These are phyloP conservation scores for Melanostigma gelatinosum DNA, from an alignment of 2,113 vertebrate genomes.

Conservation along the genomic window DNA sequence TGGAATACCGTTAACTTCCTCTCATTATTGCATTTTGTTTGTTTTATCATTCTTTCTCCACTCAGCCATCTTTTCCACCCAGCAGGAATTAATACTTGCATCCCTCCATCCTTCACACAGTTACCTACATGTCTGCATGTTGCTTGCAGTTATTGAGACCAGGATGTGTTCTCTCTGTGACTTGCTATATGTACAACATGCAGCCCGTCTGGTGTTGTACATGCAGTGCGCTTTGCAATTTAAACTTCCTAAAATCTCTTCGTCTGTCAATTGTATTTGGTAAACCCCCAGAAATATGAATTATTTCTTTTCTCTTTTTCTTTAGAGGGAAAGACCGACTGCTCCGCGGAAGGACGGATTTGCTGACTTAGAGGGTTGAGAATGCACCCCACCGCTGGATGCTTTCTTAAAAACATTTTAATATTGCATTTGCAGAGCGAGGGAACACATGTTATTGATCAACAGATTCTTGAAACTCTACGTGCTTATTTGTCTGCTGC, in stretches of 20 bases:
- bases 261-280: not conserved
- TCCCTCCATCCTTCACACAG: constrained; percentile 29
- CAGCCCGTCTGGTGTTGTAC: not conserved
- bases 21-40: constrained; percentile 39
- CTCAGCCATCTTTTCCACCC: constrained; percentile 28
- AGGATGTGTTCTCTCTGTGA: constrained; percentile 16
- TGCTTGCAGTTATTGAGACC: constrained; percentile 62
- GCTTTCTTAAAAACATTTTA: constrained; percentile 42
- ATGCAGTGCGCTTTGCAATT: constrained; percentile 7
- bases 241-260: not conserved
- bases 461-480: constrained; percentile 29
- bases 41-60: constrained; percentile 25
- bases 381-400: constrained; percentile 35
- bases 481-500: constrained; percentile 30
- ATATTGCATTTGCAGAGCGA: constrained; percentile 55
- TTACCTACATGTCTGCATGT: constrained; percentile 52
- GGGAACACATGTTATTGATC: constrained; percentile 42
- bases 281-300: not conserved
- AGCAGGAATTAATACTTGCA: not conserved
- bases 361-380: constrained; percentile 68
- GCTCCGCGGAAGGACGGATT: constrained; percentile 50
- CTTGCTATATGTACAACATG: constrained; percentile 14
- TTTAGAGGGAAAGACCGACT: constrained; percentile 72
- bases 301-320: not conserved
- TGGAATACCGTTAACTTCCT: constrained; percentile 60